Percentiles rank a stretch among this genome's conserved stretches.
Evolutionary conservation across 2,113 vertebrate genomes (phyloP).

Genomic region (Bubo bubo): DNA sequence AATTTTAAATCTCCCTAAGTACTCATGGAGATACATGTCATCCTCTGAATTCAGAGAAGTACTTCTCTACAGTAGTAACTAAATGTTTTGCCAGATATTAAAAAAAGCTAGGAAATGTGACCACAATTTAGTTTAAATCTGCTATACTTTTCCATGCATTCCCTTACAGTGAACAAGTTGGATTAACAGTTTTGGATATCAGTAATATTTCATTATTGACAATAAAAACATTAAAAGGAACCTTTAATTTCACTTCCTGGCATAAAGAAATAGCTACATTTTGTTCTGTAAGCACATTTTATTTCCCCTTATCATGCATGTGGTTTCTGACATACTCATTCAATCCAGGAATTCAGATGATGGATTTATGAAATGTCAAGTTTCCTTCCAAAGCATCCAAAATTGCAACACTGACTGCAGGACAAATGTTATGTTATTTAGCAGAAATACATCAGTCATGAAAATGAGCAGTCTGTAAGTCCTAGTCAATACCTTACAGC

Average conservation of each 20-base stretch:
- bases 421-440: slow-evolving; percentile 50
- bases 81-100: background rate
- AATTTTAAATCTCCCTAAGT: background rate
- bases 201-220: background rate
- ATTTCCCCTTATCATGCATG: background rate
- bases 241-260: background rate
- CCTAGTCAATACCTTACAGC: slow-evolving; percentile 71
- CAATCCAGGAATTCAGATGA: slow-evolving; percentile 17
- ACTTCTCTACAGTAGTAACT: background rate
- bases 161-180: background rate
- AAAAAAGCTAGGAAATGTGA: background rate
- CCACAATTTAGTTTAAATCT: background rate
- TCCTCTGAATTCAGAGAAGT: background rate
- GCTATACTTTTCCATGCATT: background rate
- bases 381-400: slow-evolving; percentile 48
- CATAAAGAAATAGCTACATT: background rate
- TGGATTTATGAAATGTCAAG: slow-evolving; percentile 42
- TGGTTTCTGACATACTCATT: slow-evolving; percentile 5
- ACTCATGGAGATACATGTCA: background rate
- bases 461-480: slow-evolving; percentile 56
- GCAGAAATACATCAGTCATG: slow-evolving; percentile 64
- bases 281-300: background rate
- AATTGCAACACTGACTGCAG: slow-evolving; percentile 38
- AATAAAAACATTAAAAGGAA: background rate
- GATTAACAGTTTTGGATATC: background rate